A percentile compares a stretch with the other conserved stretches of the same genome.
phyloP scores from a whole-genome alignment of 2,888 invertebrate genomes.

The Cheilosia urbana region DNA sequence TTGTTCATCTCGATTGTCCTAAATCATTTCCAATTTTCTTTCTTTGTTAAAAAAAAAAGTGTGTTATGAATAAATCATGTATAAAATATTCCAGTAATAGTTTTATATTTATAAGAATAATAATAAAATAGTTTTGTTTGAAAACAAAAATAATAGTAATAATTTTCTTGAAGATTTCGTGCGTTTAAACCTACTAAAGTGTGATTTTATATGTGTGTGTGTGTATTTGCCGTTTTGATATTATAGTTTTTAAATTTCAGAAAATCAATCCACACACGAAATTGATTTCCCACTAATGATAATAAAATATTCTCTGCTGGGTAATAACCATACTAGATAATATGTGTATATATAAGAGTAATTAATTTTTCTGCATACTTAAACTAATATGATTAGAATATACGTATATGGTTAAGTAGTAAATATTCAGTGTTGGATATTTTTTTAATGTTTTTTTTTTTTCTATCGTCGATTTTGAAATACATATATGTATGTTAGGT shows the following conservation, averaged over 20 bases:
- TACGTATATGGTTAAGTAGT: slow-evolving; percentile 31
- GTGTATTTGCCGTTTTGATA: slow-evolving; percentile 55
- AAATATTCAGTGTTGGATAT: slow-evolving; percentile 46
- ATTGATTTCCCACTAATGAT: slow-evolving; percentile 35
- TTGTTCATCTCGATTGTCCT: neutral
- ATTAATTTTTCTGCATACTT: slow-evolving; percentile 33
- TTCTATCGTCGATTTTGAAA: slow-evolving; percentile 27
- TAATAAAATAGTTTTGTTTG: slow-evolving; percentile 23
- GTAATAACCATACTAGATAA: slow-evolving; percentile 51
- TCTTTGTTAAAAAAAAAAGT: neutral
- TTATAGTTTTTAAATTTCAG: neutral
- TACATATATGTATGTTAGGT: slow-evolving; percentile 18
- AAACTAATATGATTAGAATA: slow-evolving; percentile 32
- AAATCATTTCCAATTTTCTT: slow-evolving; percentile 38
- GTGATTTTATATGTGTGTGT: slow-evolving; percentile 30
- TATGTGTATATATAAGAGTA: slow-evolving; percentile 17
- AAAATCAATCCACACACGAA: slow-evolving; percentile 60
- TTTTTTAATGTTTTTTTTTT: slow-evolving; percentile 16
- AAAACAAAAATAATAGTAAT: neutral
- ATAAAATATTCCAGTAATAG: slow-evolving; percentile 36
- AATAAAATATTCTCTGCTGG: slow-evolving; percentile 56
- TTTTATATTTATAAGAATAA: slow-evolving; percentile 21
- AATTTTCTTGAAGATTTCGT: slow-evolving; percentile 34
- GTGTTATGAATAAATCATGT: slow-evolving; percentile 35
- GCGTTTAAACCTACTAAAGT: slow-evolving; percentile 64